Conservation (phyloP, 1,140 invertebrate genomes). For the Psilanteris sp. region DNA sequence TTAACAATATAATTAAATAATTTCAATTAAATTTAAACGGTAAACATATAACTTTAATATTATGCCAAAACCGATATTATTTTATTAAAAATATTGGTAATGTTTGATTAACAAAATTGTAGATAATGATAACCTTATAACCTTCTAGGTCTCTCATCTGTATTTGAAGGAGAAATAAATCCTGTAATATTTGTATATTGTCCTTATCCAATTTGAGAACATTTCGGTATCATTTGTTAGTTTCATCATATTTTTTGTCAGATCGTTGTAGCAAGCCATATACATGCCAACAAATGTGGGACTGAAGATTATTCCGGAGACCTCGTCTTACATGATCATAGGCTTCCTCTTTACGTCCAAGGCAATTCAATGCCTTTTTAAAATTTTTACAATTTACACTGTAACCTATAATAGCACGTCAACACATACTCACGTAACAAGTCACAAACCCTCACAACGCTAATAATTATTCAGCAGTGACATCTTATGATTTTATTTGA, state of each 20-base stretch:
- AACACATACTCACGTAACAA: too few species aligned
- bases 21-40: too few species aligned
- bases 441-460: too few species aligned
- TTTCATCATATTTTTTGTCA: conserved; percentile 99
- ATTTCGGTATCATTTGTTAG: conserved; percentile 99
- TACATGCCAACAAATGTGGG: conserved; percentile 99
- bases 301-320: conserved; percentile 96
- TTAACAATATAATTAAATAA: too few species aligned
- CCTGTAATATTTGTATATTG: conserved; percentile 98
- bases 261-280: conserved; percentile 97
- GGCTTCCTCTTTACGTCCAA: conserved; percentile 98
- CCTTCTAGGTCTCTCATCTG: conserved; percentile 99
- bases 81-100: too few species aligned
- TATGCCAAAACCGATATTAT: too few species aligned
- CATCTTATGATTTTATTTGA: too few species aligned
- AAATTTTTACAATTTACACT: too few species aligned
- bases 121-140: conserved; percentile 96
- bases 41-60: too few species aligned
- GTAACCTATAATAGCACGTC: too few species aligned
- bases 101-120: too few species aligned
- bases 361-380: conserved; percentile 98
- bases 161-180: conserved; percentile 98
- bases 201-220: conserved; percentile 99
- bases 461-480: too few species aligned
- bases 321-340: conserved; percentile 98